Conservation (phyloP, 2,113 vertebrate species). For the Marmota monax region DNA sequence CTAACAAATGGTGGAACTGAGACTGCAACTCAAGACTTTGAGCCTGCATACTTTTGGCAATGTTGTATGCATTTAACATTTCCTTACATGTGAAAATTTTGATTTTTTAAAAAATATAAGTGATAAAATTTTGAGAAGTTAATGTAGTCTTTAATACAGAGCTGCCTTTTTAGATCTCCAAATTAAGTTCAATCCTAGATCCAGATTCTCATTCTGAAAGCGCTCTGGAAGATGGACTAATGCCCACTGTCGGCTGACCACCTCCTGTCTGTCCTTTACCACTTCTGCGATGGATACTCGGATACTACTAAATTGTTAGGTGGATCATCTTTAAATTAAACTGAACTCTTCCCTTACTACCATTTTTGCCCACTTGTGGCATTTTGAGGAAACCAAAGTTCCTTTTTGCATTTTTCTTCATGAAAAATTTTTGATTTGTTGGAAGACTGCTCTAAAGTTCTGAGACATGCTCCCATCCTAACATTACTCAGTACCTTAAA, state of each 20-base stretch:
- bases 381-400: neutral
- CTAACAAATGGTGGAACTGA: neutral
- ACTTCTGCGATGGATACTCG: neutral
- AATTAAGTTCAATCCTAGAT: neutral
- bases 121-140: neutral
- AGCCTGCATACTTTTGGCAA: neutral
- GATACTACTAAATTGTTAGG: neutral
- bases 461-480: slow-evolving; percentile 5
- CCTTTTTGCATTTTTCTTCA: neutral
- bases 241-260: neutral
- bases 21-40: neutral
- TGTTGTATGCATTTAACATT: neutral
- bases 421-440: neutral
- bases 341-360: neutral
- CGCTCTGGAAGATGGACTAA: neutral
- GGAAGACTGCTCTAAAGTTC: neutral
- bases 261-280: neutral
- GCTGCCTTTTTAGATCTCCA: neutral
- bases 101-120: neutral
- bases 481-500: neutral
- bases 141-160: neutral
- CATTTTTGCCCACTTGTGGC: neutral
- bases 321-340: neutral
- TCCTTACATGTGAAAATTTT: slow-evolving; percentile 3
- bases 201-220: neutral